Percentiles rank a stretch among this genome's conserved stretches.
These are phyloP conservation scores for Macroglossus sobrinus DNA, from an alignment of 2,113 vertebrate species.

Conservation along the genomic window DNA sequence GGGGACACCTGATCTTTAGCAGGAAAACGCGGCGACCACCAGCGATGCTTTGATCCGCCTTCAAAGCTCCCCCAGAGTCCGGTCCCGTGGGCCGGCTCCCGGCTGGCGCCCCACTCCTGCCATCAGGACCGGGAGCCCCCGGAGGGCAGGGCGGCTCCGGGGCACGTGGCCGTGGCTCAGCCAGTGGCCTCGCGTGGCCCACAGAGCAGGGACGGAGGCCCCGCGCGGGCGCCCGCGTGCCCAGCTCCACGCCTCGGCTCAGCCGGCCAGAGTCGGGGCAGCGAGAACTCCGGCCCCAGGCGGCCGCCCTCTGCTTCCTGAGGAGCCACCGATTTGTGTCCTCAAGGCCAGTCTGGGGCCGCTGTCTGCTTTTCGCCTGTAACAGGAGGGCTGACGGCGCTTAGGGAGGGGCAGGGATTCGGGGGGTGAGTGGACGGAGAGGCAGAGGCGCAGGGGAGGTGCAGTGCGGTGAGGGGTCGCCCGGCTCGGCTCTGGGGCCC, in stretches of 20 bases:
- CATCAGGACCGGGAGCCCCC: neutral
- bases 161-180: too few species aligned
- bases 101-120: neutral
- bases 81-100: neutral
- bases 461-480: too few species aligned
- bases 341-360: neutral
- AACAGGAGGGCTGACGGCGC: neutral
- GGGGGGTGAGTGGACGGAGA: too few species aligned
- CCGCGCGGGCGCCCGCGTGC: neutral
- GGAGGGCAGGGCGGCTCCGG: neutral
- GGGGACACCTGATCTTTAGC: neutral
- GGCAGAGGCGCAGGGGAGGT: too few species aligned
- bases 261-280: neutral
- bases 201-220: neutral
- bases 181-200: too few species aligned
- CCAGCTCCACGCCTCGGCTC: neutral
- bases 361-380: neutral
- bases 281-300: neutral
- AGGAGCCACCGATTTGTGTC: neutral
- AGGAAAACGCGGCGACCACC: neutral
- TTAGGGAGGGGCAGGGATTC: conserved; percentile 62
- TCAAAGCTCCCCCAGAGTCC: neutral
- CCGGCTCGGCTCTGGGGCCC: too few species aligned
- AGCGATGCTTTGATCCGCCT: neutral
- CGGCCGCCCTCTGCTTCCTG: neutral